Conservation (phyloP, 2,797 vertebrate species). For the Menidia menidia region DNA sequence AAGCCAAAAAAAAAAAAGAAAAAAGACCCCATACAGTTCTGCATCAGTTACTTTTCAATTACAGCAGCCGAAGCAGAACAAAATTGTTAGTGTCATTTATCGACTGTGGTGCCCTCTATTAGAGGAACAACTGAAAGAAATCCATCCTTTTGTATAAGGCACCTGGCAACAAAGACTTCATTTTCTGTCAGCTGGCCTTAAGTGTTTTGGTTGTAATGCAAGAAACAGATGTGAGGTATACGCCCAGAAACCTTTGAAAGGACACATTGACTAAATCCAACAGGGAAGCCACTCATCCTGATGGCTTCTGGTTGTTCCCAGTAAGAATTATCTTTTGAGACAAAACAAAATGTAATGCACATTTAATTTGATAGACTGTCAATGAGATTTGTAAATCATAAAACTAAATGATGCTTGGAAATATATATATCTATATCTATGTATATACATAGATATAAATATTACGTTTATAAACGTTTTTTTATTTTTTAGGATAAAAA, state of each 20-base stretch:
- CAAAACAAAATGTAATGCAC: slow-evolving; percentile 77
- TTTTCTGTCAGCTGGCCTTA: slow-evolving; percentile 80
- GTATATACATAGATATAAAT: no score
- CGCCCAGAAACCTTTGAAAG: slow-evolving; percentile 52
- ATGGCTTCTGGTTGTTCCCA: slow-evolving; percentile 49
- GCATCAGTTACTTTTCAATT: slow-evolving; percentile 93
- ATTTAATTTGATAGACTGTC: slow-evolving; percentile 83
- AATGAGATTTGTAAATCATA: slow-evolving; percentile 5
- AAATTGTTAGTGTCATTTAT: slow-evolving; percentile 93
- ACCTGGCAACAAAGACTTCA: slow-evolving; percentile 88
- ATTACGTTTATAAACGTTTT: no score
- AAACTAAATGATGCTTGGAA: slow-evolving; percentile 11
- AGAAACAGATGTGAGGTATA: slow-evolving; percentile 63
- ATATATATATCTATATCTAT: background rate
- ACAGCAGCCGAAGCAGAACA: slow-evolving; percentile 89
- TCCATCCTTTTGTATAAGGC: slow-evolving; percentile 89
- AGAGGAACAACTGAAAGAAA: slow-evolving; percentile 88
- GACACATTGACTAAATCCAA: slow-evolving; percentile 53
- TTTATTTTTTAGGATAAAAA: background rate
- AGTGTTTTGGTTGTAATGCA: slow-evolving; percentile 71
- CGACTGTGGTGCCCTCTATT: slow-evolving; percentile 90
- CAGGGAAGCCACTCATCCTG: slow-evolving; percentile 60
- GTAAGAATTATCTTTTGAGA: slow-evolving; percentile 62
- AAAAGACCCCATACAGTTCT: slow-evolving; percentile 84
- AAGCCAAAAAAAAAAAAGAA: slow-evolving; percentile 35